phyloP scores from a whole-genome alignment of 2,113 vertebrate genomes.

The Dipodomys stephensi region DNA sequence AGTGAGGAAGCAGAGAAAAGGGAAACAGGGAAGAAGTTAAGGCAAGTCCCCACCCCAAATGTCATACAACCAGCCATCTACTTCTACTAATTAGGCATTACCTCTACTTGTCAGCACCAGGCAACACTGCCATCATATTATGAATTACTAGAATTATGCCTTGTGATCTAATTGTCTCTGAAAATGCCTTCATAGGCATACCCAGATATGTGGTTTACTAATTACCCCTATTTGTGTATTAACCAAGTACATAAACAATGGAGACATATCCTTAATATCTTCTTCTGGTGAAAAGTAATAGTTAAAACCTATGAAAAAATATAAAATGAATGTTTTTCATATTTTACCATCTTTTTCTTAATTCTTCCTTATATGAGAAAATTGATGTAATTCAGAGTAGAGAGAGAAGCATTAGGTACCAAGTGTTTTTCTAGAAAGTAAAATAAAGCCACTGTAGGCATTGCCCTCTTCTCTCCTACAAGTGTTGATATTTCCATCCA shows the following conservation, averaged over 20 bases:
- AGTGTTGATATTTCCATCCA: neutral
- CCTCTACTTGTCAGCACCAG: too few relatives aligned
- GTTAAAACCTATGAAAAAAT: neutral
- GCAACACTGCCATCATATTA: too few relatives aligned
- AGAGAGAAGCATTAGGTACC: neutral
- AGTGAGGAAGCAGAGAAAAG: too few relatives aligned
- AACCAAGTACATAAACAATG: neutral
- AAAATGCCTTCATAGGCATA: too few relatives aligned
- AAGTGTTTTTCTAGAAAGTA: neutral
- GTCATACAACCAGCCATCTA: too few relatives aligned
- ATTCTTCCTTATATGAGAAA: conserved; percentile 19
- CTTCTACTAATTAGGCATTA: too few relatives aligned
- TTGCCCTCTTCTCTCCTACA: neutral
- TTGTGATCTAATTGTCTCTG: too few relatives aligned
- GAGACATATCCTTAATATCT: neutral
- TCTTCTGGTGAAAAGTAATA: neutral
- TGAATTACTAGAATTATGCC: too few relatives aligned
- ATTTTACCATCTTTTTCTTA: conserved; percentile 33
- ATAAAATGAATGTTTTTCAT: conserved; percentile 4
- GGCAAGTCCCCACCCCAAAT: too few relatives aligned
- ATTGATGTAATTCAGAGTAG: neutral
- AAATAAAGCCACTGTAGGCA: neutral
- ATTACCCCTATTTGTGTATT: too few relatives aligned
- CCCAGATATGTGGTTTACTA: too few relatives aligned
- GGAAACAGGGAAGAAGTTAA: too few relatives aligned